Evolutionary conservation across 2,888 invertebrate species (phyloP), one percentile per base, ranked within the genome.

Genomic region (Cheilosia variabilis): DNA sequence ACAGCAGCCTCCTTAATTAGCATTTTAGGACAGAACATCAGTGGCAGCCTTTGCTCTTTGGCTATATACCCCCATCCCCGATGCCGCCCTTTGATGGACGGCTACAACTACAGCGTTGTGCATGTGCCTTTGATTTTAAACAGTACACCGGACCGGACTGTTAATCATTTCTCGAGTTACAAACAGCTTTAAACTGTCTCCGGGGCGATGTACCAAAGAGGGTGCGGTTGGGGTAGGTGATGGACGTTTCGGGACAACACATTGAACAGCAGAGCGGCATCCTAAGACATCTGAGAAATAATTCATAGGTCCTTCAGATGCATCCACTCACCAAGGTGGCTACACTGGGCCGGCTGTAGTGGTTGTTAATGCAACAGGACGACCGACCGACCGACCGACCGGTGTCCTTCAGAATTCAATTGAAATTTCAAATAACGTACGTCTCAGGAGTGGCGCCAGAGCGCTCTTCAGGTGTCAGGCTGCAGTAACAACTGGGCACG

Each of bases 1-100:
- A 84, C 84, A 84, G 84, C 79, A 75, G 75, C 47, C 84, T 79
- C 79, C 84, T 84, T 84, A 84, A 84, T 84, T 84, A 84, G 84
- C 84, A 84, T 84, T 84, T 84, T 71, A 80, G 84, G 79, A 79
- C 79, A 79, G 62, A 84, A 79, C 84, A 84, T 84, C 79, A 65
- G 57, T 68, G 45, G 55, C 43, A 66, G 53, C 63, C 31, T 37
- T 41, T 65, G 24, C 53, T 37, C 53, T 60, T 43, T 34, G 19
- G 15, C 31, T 45, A 53, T 27, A 27, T 27, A 27, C 27, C 27
- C 27, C 27, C 27, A 27, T 27, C 27, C 27, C 31, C 31, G 31
- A 31, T 31, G 9, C 24, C 53, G 9, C 34, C 53, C 34, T 17
- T 45, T 43, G 22, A 53, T 57, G 19, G 31, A 19, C 34, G 55